These are phyloP conservation scores for Phaenicophaeus curvirostris DNA, from an alignment of 2,797 vertebrate species.

Conservation along the genomic window DNA sequence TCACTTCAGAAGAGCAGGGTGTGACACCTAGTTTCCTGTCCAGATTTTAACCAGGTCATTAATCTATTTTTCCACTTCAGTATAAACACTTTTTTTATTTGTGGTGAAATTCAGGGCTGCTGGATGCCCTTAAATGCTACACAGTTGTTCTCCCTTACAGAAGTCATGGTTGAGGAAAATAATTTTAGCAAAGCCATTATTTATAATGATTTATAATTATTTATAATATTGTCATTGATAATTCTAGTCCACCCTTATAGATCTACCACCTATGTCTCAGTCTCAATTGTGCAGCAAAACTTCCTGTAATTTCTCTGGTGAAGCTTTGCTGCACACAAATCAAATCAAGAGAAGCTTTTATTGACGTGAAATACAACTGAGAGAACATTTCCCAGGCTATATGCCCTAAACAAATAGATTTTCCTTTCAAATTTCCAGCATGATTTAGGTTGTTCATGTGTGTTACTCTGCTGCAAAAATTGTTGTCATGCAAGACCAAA, in stretches of 20 bases:
- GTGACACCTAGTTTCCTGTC: neutral
- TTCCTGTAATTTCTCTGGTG: neutral
- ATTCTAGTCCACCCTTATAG: neutral
- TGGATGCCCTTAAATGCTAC: neutral
- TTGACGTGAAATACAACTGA: neutral
- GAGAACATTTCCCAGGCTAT: neutral
- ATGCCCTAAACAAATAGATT: conserved; percentile 9
- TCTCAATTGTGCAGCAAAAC: neutral
- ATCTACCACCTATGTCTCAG: neutral
- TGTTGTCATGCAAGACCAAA: neutral
- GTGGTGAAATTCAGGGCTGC: neutral
- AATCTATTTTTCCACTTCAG: neutral
- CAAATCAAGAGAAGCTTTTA: conserved; percentile 32
- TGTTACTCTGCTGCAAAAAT: neutral
- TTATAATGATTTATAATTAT: too few species aligned
- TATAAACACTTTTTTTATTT: neutral
- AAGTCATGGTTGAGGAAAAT: neutral
- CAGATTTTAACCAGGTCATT: neutral
- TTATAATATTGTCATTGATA: neutral
- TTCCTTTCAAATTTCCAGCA: neutral
- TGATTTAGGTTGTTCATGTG: neutral
- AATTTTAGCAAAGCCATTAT: neutral
- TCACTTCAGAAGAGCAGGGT: neutral
- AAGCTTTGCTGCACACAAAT: neutral
- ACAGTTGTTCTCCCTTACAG: neutral